These are phyloP conservation scores for Molanna angustata DNA, from an alignment of 2,888 invertebrate species.

Conservation along the genomic window DNA sequence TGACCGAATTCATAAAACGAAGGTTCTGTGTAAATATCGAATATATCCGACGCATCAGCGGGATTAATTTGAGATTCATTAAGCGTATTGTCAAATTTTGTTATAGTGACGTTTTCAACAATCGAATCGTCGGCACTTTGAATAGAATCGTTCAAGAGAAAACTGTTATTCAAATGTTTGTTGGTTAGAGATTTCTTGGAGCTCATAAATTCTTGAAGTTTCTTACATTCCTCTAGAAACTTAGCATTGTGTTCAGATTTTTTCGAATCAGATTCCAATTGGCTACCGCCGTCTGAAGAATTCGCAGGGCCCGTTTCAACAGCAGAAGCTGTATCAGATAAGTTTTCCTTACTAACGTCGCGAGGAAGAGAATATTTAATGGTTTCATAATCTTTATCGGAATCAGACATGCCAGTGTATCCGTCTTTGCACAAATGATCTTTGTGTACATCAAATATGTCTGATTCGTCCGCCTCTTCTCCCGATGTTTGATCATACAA, in stretches of 20 bases:
- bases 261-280: neutral
- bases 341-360: neutral
- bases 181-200: constrained; percentile 11
- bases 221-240: constrained; percentile 18
- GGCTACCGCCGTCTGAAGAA: constrained; percentile 5
- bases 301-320: constrained; percentile 4
- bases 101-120: constrained; percentile 9
- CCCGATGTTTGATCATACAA: constrained; percentile 16
- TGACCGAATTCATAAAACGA: constrained; percentile 25
- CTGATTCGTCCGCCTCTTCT: constrained; percentile 24
- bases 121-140: constrained; percentile 4
- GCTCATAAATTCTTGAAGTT: constrained; percentile 16
- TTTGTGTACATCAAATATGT: constrained; percentile 26
- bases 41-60: constrained; percentile 25
- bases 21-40: constrained; percentile 25
- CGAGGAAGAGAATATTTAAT: constrained; percentile 6
- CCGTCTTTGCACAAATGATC: constrained; percentile 20
- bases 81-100: neutral
- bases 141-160: constrained; percentile 5
- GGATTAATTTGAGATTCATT: constrained; percentile 12
- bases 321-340: neutral
- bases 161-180: neutral
- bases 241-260: constrained; percentile 8
- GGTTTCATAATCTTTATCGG: constrained; percentile 12
- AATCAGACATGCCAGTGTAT: constrained; percentile 10